Evolutionary conservation across 2,113 vertebrate species (phyloP).

Genomic region (Callaeas wilsoni): DNA sequence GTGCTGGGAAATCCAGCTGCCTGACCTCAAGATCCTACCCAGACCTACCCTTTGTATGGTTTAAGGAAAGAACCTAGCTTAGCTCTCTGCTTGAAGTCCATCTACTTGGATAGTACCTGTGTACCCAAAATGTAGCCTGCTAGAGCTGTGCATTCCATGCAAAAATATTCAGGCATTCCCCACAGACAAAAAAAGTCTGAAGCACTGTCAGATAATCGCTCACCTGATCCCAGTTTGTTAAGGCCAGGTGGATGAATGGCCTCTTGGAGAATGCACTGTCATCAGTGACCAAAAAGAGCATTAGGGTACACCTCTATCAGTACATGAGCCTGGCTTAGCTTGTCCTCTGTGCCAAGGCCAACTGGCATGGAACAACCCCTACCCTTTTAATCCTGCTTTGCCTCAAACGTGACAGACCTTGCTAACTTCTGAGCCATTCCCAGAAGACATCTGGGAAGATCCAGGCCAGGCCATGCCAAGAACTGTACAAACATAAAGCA

Average conservation of each 20-base stretch:
- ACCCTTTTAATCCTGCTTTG: not conserved
- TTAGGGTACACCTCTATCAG: not conserved
- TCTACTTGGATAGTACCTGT: not conserved
- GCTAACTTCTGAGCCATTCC: not conserved
- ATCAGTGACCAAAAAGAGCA: not conserved
- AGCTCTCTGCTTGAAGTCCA: not conserved
- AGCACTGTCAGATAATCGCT: not conserved
- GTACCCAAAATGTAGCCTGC: not conserved
- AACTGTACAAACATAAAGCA: not conserved
- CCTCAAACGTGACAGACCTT: not conserved
- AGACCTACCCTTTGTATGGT: fast-evolving
- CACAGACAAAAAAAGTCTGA: not conserved
- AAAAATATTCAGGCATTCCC: not conserved
- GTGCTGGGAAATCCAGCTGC: not conserved
- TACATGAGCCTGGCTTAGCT: not conserved
- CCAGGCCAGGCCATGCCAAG: not conserved
- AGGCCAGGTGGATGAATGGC: not conserved
- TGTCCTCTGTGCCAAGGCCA: not conserved
- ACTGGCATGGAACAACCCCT: not conserved
- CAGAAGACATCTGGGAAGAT: not conserved
- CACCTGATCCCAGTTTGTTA: not conserved
- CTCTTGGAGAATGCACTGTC: not conserved
- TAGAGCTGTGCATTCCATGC: not conserved
- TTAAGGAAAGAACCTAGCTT: not conserved
- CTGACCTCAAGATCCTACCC: not conserved